Base-by-base conservation (phyloP, 1,140 invertebrate species). In the Pentalonia nigronervosa region DNA sequence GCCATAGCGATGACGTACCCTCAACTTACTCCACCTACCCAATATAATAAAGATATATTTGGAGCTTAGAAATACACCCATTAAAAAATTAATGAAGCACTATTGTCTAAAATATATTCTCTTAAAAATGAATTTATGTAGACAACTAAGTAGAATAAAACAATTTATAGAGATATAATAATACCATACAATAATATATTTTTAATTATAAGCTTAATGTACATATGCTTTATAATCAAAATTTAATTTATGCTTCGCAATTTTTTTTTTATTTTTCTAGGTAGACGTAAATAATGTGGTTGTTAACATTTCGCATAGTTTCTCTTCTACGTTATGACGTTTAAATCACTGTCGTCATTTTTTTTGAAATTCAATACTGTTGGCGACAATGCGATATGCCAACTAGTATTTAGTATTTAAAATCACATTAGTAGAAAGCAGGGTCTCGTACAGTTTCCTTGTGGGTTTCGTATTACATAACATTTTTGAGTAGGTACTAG, bases 401-500 rank as follows among this genome's bases (percentile, higher is more conserved):
- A 41, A 90, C 53, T 45, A 90, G 50, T 88, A 88, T 50, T 30
- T 60, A 41, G 23, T 90, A 41, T 90, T 60, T 90, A 56, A 36
- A 90, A 25, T 60, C 23, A n/a, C 34, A 41, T 23, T 89, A 60
- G 41, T 90, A 90, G 88, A 60, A 90, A 48, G 53, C 53, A 41
- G 9, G 60, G n/a, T 11, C 25, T 25, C 23, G 25, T 60, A 88
- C 87, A 50, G 47, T 88, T 88, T 50, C 36, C 36, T 25, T 90
- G 41, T 60, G 25, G 25, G 88, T 90, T 56, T 90, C 88, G 21
- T 90, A 90, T 90, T 90, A 60, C 88, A 90, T 36, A 53, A 56
- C 14, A 36, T 53, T 90, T 90, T 30, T n/a, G 21, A 84, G 83
- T 41, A 84, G 25, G 25, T 36, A 34, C 67, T 14, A 7, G 6